Evolutionary conservation across 2,888 invertebrate species (phyloP).

Genomic region (Ligdia adustata): DNA sequence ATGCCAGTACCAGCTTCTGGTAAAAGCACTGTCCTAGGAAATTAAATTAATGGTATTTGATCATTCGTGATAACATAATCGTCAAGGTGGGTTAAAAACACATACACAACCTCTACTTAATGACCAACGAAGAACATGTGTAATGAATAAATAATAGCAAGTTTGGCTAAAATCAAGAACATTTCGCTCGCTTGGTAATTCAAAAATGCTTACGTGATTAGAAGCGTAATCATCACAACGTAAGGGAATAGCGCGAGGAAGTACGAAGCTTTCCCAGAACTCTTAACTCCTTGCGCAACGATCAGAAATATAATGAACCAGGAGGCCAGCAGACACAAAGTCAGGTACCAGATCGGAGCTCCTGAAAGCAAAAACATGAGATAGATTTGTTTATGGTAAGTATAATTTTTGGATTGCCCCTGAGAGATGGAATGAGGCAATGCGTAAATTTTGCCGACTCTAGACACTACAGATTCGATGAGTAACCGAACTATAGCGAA

Average conservation of each 20-base stretch:
- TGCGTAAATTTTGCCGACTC: neutral
- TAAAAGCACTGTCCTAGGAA: conserved; percentile 83
- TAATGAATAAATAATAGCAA: too few relatives aligned
- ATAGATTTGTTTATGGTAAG: too few relatives aligned
- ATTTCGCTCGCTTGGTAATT: neutral
- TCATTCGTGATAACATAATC: neutral
- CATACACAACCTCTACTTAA: too few relatives aligned
- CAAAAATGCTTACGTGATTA: conserved; percentile 77
- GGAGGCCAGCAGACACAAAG: conserved; percentile 86
- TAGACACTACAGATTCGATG: neutral
- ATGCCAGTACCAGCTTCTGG: conserved; percentile 88
- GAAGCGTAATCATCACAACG: conserved; percentile 88
- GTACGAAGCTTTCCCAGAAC: conserved; percentile 93
- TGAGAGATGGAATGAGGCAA: neutral
- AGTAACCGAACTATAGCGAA: neutral
- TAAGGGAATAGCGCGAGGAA: conserved; percentile 95
- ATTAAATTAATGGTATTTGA: conserved; percentile 16
- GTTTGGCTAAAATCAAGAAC: neutral
- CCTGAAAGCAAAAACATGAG: conserved; percentile 51
- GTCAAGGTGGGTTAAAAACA: neutral
- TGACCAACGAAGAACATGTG: too few relatives aligned
- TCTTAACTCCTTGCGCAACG: conserved; percentile 89
- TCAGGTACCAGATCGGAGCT: conserved; percentile 87
- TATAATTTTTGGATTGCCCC: neutral
- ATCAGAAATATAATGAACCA: conserved; percentile 89